phyloP scores from a whole-genome alignment of 2,797 vertebrate genomes.

The Tenualosa ilisha region DNA sequence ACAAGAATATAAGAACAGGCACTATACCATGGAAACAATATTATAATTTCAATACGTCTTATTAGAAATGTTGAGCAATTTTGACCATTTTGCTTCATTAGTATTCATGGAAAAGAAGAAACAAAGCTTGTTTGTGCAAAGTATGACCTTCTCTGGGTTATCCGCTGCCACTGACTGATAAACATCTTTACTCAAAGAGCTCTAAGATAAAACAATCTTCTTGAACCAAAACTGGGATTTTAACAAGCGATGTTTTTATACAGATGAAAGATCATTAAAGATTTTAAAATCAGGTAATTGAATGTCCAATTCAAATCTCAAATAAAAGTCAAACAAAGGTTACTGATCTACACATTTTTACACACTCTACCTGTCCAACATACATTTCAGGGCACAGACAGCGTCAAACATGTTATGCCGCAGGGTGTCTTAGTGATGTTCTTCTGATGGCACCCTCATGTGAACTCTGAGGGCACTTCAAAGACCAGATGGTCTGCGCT shows the following conservation, averaged over 20 bases:
- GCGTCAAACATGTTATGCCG: not conserved
- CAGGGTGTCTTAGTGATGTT: not conserved
- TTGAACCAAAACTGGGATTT: not conserved
- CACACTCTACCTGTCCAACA: not conserved
- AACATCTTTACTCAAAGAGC: not conserved
- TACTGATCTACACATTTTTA: not conserved
- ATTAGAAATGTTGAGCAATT: not conserved
- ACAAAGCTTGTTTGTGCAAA: not conserved
- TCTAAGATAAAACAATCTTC: not conserved
- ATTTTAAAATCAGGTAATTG: not conserved
- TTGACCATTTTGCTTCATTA: not conserved
- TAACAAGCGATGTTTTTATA: too few species aligned
- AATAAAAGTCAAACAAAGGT: not conserved
- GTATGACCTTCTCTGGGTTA: not conserved
- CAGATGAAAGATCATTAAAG: not conserved
- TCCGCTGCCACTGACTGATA: not conserved
- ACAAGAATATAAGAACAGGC: not conserved
- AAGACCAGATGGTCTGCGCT: not conserved
- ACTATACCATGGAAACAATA: not conserved
- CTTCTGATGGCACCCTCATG: not conserved
- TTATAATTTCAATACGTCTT: not conserved
- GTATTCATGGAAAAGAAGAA: not conserved
- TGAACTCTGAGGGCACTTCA: not conserved
- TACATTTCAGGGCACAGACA: not conserved
- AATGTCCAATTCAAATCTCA: not conserved